Evolutionary conservation across 1,140 invertebrate genomes (phyloP), one percentile per base, ranked within the genome.

Genomic region (Eurosta solidaginis): DNA sequence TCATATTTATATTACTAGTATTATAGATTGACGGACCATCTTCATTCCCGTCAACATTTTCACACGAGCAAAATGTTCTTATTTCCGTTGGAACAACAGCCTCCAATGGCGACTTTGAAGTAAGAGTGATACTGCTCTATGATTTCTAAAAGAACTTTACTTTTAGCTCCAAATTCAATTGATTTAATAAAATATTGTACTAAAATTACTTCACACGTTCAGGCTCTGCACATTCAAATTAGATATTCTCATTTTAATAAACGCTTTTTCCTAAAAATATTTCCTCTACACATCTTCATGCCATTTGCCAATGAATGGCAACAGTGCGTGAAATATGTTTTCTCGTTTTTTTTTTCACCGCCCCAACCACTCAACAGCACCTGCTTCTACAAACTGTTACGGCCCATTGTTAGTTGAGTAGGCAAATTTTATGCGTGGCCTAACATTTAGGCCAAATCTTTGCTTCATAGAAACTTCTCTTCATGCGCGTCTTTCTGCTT

Each of bases 301-400:
- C 54, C 29, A 59, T 59, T 59, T 59, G 54, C 54, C 54, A 36
- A 3, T n/a, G n/a, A n/a, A n/a, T 59, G 29, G 54, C 54, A 59
- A 59, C 54, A 7, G 54, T 59, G 54, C 29, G 54, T 59, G 54
- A 59, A 59, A 59, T 59, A 59, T 59, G 54, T 59, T 59, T 59
- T 59, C 54, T 25, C 54, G 27, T 59, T 17, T 59, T 29, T 29
- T n/a, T n/a, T n/a, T n/a, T n/a, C n/a, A 12, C 29, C 45, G 45
- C 45, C 17, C 27, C 12, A 12, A 59, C 27, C 9, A 2, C 4
- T n/a, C n/a, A n/a, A n/a, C n/a, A n/a, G n/a, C 54, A 17, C 33
- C 12, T 1, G 4, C 29, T 17, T 33, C 4, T 0, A 29, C 3
- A 10, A 3, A 29, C 29, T 36, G 14, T 14, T 29, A 36, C 54